These are phyloP conservation scores for Ostrea denselamellosa DNA, from an alignment of 1,140 invertebrate species.

Conservation along the genomic window DNA sequence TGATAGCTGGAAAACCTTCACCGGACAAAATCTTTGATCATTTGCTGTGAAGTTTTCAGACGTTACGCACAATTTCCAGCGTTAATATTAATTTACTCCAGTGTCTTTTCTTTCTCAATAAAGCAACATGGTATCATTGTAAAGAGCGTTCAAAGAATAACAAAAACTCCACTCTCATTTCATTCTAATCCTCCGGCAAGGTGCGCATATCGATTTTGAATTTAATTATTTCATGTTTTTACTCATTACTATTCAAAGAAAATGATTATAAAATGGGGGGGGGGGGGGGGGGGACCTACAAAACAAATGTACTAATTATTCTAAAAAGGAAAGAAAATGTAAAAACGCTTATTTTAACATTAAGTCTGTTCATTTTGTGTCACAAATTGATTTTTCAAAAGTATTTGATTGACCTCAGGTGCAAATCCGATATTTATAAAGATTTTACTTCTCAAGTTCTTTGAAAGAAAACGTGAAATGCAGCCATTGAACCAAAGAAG, in stretches of 20 bases:
- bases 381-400: too few species aligned
- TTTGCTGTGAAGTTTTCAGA: conserved; percentile 1
- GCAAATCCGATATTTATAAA: too few species aligned
- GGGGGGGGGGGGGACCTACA: too few species aligned
- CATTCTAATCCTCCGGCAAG: conserved; percentile 1
- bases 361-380: too few species aligned
- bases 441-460: too few species aligned
- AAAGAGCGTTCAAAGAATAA: conserved; percentile 6
- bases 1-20: neutral
- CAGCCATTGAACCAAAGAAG: too few species aligned
- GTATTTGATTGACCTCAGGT: too few species aligned
- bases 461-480: too few species aligned
- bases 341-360: too few species aligned
- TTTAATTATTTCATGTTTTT: neutral
- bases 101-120: neutral
- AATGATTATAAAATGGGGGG: neutral
- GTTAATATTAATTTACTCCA: conserved; percentile 31
- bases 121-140: neutral
- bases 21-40: neutral
- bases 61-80: conserved; percentile 22
- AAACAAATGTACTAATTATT: conserved; percentile 1
- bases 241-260: neutral
- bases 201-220: neutral
- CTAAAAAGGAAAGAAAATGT: neutral
- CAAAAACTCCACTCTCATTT: neutral